phyloP scores from a whole-genome alignment of 2,888 invertebrate genomes.

The Drosophila mulleri region DNA sequence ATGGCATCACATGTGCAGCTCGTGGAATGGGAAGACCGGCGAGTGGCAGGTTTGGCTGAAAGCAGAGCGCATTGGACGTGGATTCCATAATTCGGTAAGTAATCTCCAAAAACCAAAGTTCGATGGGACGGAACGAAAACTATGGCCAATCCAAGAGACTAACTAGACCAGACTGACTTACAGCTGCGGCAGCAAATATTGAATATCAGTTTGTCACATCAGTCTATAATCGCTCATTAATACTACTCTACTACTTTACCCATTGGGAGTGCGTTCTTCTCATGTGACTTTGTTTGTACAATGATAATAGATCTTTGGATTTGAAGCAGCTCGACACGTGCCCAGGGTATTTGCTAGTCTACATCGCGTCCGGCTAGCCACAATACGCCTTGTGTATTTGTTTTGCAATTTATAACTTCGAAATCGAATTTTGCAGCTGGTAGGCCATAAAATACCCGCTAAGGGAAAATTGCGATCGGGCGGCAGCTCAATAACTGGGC shows the following conservation, averaged over 20 bases:
- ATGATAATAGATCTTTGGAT: not conserved
- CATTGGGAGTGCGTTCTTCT: not conserved
- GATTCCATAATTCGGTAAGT: constrained; percentile 94
- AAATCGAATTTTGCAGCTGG: constrained; percentile 86
- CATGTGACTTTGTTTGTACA: not conserved
- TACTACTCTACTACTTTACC: not conserved
- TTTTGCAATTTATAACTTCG: not conserved
- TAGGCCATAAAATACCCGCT: constrained; percentile 91
- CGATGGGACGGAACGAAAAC: constrained; percentile 31
- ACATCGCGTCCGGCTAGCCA: not conserved
- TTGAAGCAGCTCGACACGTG: not conserved
- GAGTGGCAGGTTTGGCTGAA: constrained; percentile 97
- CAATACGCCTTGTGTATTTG: not conserved
- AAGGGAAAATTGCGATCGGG: constrained; percentile 91
- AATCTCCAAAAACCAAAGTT: constrained; percentile 36
- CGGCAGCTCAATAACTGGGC: constrained; percentile 83
- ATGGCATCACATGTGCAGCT: constrained; percentile 95
- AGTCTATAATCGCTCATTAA: constrained; percentile 2
- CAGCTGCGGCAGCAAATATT: constrained; percentile 10
- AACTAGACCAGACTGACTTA: not conserved
- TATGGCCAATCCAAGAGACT: not conserved
- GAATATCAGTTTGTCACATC: constrained; percentile 12
- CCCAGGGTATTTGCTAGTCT: not conserved
- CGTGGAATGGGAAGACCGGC: constrained; percentile 95
- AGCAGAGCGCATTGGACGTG: constrained; percentile 93